Evolutionary conservation across 2,888 invertebrate genomes (phyloP), one percentile per base, ranked within the genome.

Genomic region (Ormyrus thymus): DNA sequence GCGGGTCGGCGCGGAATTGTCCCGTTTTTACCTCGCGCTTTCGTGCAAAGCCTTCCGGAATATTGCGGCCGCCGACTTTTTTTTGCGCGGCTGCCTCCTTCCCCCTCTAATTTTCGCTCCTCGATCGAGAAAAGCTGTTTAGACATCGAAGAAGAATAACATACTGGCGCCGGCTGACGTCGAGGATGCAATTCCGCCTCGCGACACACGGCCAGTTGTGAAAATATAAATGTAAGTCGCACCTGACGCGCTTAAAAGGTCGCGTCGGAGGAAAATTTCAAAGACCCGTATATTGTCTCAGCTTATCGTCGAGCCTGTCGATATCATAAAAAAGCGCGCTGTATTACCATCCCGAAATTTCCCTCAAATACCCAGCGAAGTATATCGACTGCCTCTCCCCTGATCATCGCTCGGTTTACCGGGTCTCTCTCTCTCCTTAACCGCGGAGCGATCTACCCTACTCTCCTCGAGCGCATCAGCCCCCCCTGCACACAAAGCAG

Each of bases 201-300:
- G 13, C 43, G 72, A 55, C 11, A 45, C 72, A 62, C 72, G 72
- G 55, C 46, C 72, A 72, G 62, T 72, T 72, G 62, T 72, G 46
- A 72, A 72, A 72, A 55, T 72, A 72, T 46, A 59, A 72, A 71
- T 61, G 15, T 7, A 64, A 53, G 43, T 9, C 10, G 62, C 58
- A 46, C 15, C 7, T 59, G 29, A 11, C 51, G 11, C 29, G 58
- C 15, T 7, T 53, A 53, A 68, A 75, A 68, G 50, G 29, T 11
- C 48, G 53, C 2, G 11, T 9, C 53, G 8, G 66, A 66, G 66
- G 43, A 66, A 66, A 66, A 50, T 45, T 66, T 66, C 43, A 10
- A 6, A 13, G 13, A 66, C 10, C 6, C 29, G 43, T 15, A 7
- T 15, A 50, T 13, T 61, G 10, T 55, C 11, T n/a, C 6, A 0